Conservation (phyloP, 2,888 invertebrate genomes). For the Dastarcus helophoroides region DNA sequence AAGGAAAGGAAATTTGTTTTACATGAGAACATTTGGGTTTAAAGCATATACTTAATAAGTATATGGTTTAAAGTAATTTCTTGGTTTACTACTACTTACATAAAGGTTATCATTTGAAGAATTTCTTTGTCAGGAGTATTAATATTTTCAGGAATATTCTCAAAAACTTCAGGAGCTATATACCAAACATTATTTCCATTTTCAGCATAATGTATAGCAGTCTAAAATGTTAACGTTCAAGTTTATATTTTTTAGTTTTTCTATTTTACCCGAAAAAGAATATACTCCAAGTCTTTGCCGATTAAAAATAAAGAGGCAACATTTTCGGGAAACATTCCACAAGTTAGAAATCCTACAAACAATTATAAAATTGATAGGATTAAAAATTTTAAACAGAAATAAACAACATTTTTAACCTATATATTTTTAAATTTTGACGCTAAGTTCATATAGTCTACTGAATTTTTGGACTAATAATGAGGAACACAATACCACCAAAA, state of each 20-base stretch:
- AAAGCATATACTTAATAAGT: too few relatives aligned
- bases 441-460: too few relatives aligned
- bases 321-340: too few relatives aligned
- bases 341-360: too few relatives aligned
- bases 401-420: too few relatives aligned
- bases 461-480: too few relatives aligned
- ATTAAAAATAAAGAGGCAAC: slow-evolving; percentile 3
- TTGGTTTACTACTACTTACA: slow-evolving; percentile 23
- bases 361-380: too few relatives aligned
- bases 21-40: too few relatives aligned
- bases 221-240: slow-evolving; percentile 18
- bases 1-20: too few relatives aligned
- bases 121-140: slow-evolving; percentile 26
- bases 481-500: too few relatives aligned
- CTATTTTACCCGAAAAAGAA: slow-evolving; percentile 11
- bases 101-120: slow-evolving; percentile 29
- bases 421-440: too few relatives aligned
- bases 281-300: slow-evolving; percentile 10
- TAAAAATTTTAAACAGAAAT: too few relatives aligned
- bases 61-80: background rate
- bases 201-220: slow-evolving; percentile 29
- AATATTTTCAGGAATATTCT: slow-evolving; percentile 26
- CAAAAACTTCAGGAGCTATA: slow-evolving; percentile 27
- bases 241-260: slow-evolving; percentile 1
- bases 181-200: slow-evolving; percentile 29